These are phyloP conservation scores for Melipona bicolor DNA, from an alignment of 2,888 invertebrate genomes.

Conservation along the genomic window DNA sequence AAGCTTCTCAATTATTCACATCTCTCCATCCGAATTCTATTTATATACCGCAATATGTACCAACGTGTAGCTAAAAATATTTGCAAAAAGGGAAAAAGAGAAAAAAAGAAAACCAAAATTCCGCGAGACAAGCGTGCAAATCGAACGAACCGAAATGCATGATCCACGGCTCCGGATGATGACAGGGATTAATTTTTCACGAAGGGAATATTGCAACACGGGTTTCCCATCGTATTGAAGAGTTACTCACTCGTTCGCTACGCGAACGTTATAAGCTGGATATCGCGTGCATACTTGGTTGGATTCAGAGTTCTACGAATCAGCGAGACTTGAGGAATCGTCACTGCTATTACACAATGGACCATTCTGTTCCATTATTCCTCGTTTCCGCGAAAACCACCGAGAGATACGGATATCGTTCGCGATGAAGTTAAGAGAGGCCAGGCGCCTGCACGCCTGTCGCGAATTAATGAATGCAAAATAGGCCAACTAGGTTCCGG, in stretches of 20 bases:
- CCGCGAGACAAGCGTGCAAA: background rate
- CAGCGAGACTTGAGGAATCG: slow-evolving; percentile 38
- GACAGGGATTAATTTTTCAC: background rate
- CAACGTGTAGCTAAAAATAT: background rate
- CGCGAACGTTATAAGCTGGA: slow-evolving; percentile 15
- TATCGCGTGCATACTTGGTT: slow-evolving; percentile 32
- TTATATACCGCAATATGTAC: background rate
- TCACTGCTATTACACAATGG: slow-evolving; percentile 69
- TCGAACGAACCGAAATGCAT: background rate
- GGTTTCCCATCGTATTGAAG: background rate
- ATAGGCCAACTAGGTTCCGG: slow-evolving; percentile 36
- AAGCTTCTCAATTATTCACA: background rate
- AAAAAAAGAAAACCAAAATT: too few species aligned
- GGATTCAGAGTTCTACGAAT: slow-evolving; percentile 49
- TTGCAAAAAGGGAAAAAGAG: background rate
- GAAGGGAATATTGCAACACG: background rate
- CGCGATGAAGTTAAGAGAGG: slow-evolving; percentile 58
- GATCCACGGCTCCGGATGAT: background rate
- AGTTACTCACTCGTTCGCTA: slow-evolving; percentile 13
- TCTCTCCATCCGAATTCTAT: background rate
- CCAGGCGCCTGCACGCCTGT: slow-evolving; percentile 24
- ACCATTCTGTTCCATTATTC: slow-evolving; percentile 70
- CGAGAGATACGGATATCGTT: slow-evolving; percentile 58
- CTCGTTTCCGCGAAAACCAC: slow-evolving; percentile 65
- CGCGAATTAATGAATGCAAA: slow-evolving; percentile 52